These are phyloP conservation scores for Orcinus orca DNA, from an alignment of 2,113 vertebrate species.

Conservation along the genomic window DNA sequence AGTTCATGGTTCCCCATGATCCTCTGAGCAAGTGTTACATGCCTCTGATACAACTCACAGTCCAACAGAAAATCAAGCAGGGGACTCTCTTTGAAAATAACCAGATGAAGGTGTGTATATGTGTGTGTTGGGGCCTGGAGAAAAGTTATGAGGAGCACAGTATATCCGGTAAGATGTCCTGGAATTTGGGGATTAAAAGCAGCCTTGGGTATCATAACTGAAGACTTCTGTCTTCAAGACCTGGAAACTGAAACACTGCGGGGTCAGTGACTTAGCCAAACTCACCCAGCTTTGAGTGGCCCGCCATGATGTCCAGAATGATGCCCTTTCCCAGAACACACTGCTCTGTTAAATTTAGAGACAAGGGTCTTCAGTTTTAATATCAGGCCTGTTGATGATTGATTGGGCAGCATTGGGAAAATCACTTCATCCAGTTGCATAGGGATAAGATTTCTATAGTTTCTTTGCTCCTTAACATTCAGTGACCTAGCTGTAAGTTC, in stretches of 20 bases:
- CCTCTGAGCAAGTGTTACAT: conserved; percentile 71
- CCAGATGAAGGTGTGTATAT: not conserved
- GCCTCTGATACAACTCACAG: conserved; percentile 39
- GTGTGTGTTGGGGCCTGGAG: not conserved
- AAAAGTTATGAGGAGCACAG: not conserved
- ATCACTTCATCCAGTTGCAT: not conserved
- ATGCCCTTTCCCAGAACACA: not conserved
- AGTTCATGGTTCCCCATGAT: conserved; percentile 71
- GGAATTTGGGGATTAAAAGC: not conserved
- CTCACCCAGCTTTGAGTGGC: not conserved
- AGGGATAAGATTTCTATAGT: not conserved
- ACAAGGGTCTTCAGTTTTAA: not conserved
- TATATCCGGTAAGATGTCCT: not conserved
- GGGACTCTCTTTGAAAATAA: conserved; percentile 58
- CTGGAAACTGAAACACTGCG: not conserved
- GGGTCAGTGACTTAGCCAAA: not conserved
- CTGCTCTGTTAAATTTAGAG: not conserved
- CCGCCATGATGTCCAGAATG: not conserved
- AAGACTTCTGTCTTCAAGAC: not conserved
- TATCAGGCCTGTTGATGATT: not conserved
- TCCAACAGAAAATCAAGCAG: conserved; percentile 30
- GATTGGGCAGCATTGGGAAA: not conserved
- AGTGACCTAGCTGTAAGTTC: not conserved
- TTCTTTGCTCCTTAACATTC: not conserved
- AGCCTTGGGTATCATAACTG: not conserved